Conservation (phyloP, 2,888 invertebrate species). For the Phengaris arion region DNA sequence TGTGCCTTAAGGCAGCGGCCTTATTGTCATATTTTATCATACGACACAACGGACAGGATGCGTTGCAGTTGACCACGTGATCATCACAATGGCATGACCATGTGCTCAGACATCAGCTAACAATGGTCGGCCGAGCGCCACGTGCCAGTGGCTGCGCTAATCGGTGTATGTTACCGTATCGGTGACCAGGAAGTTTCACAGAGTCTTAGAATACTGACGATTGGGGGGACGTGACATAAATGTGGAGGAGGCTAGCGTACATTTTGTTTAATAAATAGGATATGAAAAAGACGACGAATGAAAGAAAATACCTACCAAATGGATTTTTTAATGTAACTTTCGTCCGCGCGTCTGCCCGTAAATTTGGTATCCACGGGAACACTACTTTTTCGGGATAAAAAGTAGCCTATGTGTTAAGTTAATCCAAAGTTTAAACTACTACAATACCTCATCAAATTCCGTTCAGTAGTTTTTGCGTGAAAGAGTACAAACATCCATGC, state of each 20-base stretch:
- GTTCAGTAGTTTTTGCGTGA: no score
- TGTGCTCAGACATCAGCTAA: neutral
- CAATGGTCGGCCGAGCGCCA: neutral
- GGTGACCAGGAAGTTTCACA: neutral
- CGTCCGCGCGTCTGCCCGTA: no score
- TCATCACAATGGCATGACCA: neutral
- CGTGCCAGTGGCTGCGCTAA: neutral
- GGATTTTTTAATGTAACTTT: no score
- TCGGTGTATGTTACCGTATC: conserved; percentile 4
- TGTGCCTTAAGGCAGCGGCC: no score
- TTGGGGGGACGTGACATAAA: neutral
- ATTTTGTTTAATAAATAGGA: neutral
- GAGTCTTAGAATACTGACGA: neutral
- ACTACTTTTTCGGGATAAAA: no score
- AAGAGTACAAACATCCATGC: no score
- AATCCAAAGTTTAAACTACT: no score
- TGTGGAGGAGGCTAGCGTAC: neutral
- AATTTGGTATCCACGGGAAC: no score
- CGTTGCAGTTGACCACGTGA: neutral
- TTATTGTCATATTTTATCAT: neutral
- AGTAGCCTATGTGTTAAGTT: no score
- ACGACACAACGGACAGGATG: neutral
- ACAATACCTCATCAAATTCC: no score
- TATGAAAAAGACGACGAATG: no score
- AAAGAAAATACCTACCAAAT: no score